A percentile compares a stretch with the other conserved stretches of the same genome.
phyloP scores from a whole-genome alignment of 1,140 invertebrate genomes.

The Asbolus verrucosus region DNA sequence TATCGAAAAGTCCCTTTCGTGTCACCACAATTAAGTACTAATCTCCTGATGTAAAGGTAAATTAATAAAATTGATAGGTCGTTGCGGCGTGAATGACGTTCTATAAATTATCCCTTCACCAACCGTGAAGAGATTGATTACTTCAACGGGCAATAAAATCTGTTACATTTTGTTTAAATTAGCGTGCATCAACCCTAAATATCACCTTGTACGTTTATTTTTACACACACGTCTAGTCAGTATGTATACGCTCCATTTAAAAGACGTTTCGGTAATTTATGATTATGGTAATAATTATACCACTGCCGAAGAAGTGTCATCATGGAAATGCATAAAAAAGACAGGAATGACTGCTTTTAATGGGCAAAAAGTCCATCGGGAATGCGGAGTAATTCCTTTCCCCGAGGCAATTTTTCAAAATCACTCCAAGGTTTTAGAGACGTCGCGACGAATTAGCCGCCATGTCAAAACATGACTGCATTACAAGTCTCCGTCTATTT shows the following conservation, averaged over 20 bases:
- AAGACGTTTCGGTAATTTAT: conserved; percentile 24
- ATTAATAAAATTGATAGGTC: not conserved
- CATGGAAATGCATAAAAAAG: too few species aligned
- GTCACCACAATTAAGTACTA: too few species aligned
- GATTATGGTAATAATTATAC: conserved; percentile 1
- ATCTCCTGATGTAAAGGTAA: conserved; percentile 25
- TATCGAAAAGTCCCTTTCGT: too few species aligned
- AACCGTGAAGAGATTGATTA: conserved; percentile 11
- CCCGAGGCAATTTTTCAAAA: conserved; percentile 2
- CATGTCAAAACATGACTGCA: conserved; percentile 21
- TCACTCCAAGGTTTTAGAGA: not conserved
- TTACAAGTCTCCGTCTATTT: conserved; percentile 14
- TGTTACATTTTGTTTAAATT: conserved; percentile 35
- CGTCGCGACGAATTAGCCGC: conserved; percentile 30
- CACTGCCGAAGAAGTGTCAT: not conserved
- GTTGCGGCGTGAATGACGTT: not conserved
- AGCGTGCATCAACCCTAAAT: conserved; percentile 34
- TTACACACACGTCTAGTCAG: not conserved
- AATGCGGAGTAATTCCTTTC: not conserved
- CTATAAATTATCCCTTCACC: conserved; percentile 19
- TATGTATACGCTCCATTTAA: conserved; percentile 11
- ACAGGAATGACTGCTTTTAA: conserved; percentile 25
- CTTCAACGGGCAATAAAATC: not conserved
- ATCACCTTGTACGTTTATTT: conserved; percentile 17
- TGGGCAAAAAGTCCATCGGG: conserved; percentile 5